Evolutionary conservation across 1,140 invertebrate genomes (phyloP), one percentile per base, ranked within the genome.

Genomic region (Hylyphantes graminicola): DNA sequence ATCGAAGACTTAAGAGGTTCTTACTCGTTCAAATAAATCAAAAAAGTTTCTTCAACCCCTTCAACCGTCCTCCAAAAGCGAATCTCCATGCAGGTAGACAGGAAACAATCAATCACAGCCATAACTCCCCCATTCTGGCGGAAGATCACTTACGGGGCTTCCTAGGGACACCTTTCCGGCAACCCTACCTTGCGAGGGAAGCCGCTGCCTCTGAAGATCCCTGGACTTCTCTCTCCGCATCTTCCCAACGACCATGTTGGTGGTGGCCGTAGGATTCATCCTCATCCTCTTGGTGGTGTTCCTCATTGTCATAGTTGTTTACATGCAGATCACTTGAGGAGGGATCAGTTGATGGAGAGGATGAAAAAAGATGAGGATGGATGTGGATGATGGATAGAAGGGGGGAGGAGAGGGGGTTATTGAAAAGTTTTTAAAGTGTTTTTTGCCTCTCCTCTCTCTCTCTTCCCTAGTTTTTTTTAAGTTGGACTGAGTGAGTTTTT

Each of bases 261-360:
- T 85, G 53, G 82, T 85, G 11, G 82, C 82, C 11, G 82, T 85
- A 8, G 82, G 74, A 72, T 85, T 85, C 50, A 77, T 85, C 48
- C 75, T 85, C 55, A 85, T 85, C 12, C 75, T 85, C 19, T 55
- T 85, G n/a, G 63, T 85, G 0, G 82, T 85, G 10, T 85, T 85
- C 55, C 74, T 85, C 17, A 78, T 85, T 72, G 82, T 85, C 11
- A 85, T 85, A 9, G 75, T 85, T 48, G 75, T 85, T 21, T 77
- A 85, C 67, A 85, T 85, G 82, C 81, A 84, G 81, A 77, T 65
- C 48, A 61, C 74, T 12, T 85, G 64, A 85, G 19, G 19, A 61
- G 53, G 68, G 35, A 35, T 35, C 35, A 6, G 35, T 48, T 15
- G 15, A 57, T 61, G 53, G 48, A 73, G 35, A 61, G 65, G 48